Percentiles rank a stretch among this genome's conserved stretches.
Conservation (phyloP, 2,888 invertebrate species). For the Epinotia brunnichana region DNA sequence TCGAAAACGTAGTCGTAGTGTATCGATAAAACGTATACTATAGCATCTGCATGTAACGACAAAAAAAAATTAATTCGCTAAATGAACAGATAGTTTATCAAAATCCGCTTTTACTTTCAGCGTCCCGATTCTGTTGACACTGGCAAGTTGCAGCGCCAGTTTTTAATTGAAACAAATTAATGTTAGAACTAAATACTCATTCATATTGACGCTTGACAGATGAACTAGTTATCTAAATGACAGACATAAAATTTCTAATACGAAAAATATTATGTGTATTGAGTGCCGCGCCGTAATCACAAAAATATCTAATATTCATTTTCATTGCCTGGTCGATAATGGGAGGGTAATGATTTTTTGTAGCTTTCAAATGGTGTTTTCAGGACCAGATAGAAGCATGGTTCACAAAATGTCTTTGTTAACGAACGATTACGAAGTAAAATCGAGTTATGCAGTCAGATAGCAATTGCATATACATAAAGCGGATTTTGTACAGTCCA, state of each 20-base stretch:
- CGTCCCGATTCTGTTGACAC: conserved; percentile 15
- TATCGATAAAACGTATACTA: no score
- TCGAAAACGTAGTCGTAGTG: no score
- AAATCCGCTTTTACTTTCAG: conserved; percentile 32
- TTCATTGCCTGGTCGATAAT: no score
- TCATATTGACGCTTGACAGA: conserved; percentile 33
- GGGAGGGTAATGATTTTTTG: no score
- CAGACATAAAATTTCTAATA: conserved; percentile 24
- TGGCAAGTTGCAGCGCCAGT: conserved; percentile 15
- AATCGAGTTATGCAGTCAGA: no score
- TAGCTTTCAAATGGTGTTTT: no score
- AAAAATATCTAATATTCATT: neutral
- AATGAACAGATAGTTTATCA: neutral
- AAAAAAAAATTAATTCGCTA: neutral
- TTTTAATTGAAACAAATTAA: conserved; percentile 29
- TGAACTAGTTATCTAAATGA: conserved; percentile 39
- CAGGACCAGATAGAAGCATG: no score
- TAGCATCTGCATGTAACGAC: no score
- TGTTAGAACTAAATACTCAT: conserved; percentile 18
- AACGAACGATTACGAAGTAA: no score
- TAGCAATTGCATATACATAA: no score
- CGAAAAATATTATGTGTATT: neutral
- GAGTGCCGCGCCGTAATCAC: neutral
- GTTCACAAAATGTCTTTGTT: no score
- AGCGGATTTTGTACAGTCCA: neutral